Base-by-base conservation (phyloP, 30 jellyfish, hydroid and myxozoan genomes). In the Hydractinia echinata region DNA sequence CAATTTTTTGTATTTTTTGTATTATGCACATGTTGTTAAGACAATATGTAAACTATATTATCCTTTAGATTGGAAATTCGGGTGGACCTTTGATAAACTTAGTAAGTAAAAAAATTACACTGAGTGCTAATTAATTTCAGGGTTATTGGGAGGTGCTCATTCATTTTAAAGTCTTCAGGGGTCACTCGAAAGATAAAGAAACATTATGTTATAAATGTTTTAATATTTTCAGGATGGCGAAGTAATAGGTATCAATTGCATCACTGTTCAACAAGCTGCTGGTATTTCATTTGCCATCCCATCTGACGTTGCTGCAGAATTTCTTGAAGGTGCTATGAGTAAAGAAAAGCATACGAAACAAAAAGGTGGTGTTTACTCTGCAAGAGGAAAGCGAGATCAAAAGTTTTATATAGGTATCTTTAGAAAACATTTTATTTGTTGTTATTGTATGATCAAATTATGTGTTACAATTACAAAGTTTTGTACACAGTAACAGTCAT, bases 201-300 rank as follows among this genome's bases (percentile, higher is more conserved):
- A 13, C 19, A 16, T 58, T 58, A 58, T 1, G 69, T 11, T 58
- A 11, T 58, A 58, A 73, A 20, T 20, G 19, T 14, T 20, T 54
- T 85, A 8, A 11, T 50, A 51, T 11, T 50, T 73, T 74, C 61
- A 93, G 99, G 99, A 93, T 81, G 99, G 96, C 2, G 99, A 93
- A 67, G 99, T 93, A 14, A 89, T 93, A 70, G 99, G 99, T 19
- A 88, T 93, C 67, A 93, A 93, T 73, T 85, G 99, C 87, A 86
- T 93, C 51, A 93, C 99, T 5, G 99, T 93, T 10, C 87, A 74
- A 76, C 97, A 95, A 54, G 99, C 96, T 1, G 82, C 96, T 9
- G 99, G 99, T 3, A 93, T 93, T 5, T 93, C 99, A 55, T 93
- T 93, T 81, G 99, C 99, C 44, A 93, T 93, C 5, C 99, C 99